Base-by-base conservation (phyloP, 92 coral and sea anemone species). In the Palythoa caribaeorum region DNA sequence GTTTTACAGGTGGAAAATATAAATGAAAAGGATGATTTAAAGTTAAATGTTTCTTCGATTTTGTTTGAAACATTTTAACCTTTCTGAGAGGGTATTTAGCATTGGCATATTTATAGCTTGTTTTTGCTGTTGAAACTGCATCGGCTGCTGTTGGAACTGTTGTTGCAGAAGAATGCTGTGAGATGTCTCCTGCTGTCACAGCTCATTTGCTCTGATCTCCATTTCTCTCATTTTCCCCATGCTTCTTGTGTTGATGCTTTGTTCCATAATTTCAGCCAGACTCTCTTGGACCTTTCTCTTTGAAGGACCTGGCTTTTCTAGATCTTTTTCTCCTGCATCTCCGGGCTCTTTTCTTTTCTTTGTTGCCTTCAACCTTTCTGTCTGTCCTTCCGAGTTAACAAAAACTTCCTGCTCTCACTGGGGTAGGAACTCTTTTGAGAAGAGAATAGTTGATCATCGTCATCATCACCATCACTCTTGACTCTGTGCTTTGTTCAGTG, bases 71-170 rank as follows among this genome's bases (percentile, higher is more conserved):
- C 48, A 12, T 79, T 88, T 88, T 59, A 88, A n/a, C 90, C 79
- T 51, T 71, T 88, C 90, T 50, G 79, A 48, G 55, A 88, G 36
- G 55, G 89, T 63, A 63, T 69, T 86, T 10, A 86, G 9, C 89
- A 76, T 75, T 53, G 76, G 66, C 89, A 86, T 87, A 19, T 87
- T 87, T 78, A 87, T 87, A 76, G 85, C 85, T n/a, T 85, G 89
- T 16, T 84, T 80, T 80, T 71, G 52, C 60, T 75, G 79, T 12
- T 75, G 54, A 13, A 73, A 47, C 79, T 75, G 79, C 87, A 65
- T 38, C 76, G 73, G 88, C 72, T 51, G 37, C 38, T 47, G 37
- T 47, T 75, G 79, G 17, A 38, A 38, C 19, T 72, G 77, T 54
- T 74, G 83, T 50, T 74, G 83, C 36, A 28, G 28, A 28, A 28